A percentile compares a stretch with the other conserved stretches of the same genome.
Conservation (phyloP, 2,888 invertebrate genomes). For the Monopis laevigella region DNA sequence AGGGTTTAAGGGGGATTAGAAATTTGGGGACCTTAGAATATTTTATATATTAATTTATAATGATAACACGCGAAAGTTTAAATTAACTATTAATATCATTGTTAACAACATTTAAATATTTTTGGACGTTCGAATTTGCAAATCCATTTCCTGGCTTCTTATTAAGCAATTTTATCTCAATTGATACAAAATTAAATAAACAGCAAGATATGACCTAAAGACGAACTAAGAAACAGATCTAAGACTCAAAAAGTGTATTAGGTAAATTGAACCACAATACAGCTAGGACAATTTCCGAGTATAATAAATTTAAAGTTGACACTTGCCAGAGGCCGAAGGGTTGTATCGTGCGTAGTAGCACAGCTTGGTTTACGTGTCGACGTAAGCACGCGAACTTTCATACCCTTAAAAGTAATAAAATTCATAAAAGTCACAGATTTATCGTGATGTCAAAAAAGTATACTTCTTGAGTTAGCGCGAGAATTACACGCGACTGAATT, state of each 20-base stretch:
- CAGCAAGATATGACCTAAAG: too few relatives aligned
- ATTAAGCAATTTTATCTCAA: too few relatives aligned
- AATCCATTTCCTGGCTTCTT: too few relatives aligned
- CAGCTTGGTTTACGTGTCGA: slow-evolving; percentile 35
- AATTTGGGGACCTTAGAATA: too few relatives aligned
- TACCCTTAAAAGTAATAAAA: slow-evolving; percentile 28
- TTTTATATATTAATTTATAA: too few relatives aligned
- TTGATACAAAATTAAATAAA: too few relatives aligned
- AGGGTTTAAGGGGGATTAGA: too few relatives aligned
- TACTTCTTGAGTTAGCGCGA: slow-evolving; percentile 24
- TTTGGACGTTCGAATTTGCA: too few relatives aligned
- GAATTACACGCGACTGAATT: slow-evolving; percentile 29
- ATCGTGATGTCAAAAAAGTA: slow-evolving; percentile 22
- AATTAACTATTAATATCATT: too few relatives aligned
- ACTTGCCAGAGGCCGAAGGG: slow-evolving; percentile 22
- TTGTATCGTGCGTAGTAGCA: slow-evolving; percentile 31
- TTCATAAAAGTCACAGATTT: slow-evolving; percentile 27
- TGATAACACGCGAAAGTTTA: too few relatives aligned
- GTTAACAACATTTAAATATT: too few relatives aligned
- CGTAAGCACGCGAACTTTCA: slow-evolving; percentile 30
- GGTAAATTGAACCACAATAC: slow-evolving; percentile 21
- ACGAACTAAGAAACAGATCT: too few relatives aligned
- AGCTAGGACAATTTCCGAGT: slow-evolving; percentile 25
- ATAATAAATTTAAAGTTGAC: slow-evolving; percentile 21
- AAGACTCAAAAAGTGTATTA: slow-evolving; percentile 26